Conservation (phyloP, 2,113 vertebrate genomes). For the Nerophis lumbriciformis region DNA sequence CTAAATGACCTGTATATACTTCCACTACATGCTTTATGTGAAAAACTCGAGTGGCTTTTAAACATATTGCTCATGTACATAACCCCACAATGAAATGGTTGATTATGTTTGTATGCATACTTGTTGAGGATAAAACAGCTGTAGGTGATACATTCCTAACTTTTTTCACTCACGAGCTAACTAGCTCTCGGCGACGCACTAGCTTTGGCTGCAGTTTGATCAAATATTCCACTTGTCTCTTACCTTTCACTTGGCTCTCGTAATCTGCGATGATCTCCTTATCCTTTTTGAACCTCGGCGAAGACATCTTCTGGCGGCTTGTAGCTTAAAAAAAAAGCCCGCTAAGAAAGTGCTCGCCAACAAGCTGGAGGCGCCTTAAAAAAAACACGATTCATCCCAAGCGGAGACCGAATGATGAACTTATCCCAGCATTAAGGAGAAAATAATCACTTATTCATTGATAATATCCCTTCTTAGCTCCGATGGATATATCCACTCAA, state of each 20-base stretch:
- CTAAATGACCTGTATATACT: not conserved
- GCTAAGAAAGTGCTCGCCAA: constrained; percentile 31
- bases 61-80: too few relatives aligned
- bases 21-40: too few relatives aligned
- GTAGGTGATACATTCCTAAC: not conserved
- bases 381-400: constrained; percentile 50
- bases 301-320: constrained; percentile 78
- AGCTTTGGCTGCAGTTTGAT: not conserved
- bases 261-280: constrained; percentile 96
- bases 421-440: not conserved
- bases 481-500: constrained; percentile 27
- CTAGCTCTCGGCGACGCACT: constrained; percentile 16
- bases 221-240: constrained; percentile 28
- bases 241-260: constrained; percentile 98
- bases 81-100: not conserved
- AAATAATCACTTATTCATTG: constrained; percentile 38
- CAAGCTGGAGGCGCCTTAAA: constrained; percentile 45
- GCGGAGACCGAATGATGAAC: constrained; percentile 3
- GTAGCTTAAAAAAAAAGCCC: not conserved
- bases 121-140: not conserved
- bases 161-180: constrained; percentile 11
- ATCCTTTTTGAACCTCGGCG: constrained; percentile 93
- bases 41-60: too few relatives aligned
- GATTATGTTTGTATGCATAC: not conserved
- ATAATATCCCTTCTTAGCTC: constrained; percentile 29